These are phyloP conservation scores for Scaptomyza cyrtandrae DNA, from an alignment of 2,888 invertebrate species.

Conservation along the genomic window DNA sequence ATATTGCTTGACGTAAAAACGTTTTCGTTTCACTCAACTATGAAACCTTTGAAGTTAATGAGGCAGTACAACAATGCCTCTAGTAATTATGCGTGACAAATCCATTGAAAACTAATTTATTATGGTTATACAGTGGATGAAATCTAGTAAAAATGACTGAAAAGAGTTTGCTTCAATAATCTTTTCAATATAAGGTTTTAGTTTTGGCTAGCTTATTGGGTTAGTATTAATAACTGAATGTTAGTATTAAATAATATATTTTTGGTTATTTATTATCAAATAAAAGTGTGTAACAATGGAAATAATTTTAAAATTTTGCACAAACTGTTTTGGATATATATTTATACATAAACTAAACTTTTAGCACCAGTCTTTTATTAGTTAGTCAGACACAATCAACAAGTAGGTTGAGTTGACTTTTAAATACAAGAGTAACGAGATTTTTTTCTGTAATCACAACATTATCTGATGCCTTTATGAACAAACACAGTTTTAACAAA, in stretches of 20 bases:
- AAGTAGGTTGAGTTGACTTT: slow-evolving; percentile 6
- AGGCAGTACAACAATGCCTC: not conserved
- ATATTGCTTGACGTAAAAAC: not conserved
- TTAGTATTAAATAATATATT: no score
- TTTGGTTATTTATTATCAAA: no score
- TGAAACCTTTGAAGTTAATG: no score
- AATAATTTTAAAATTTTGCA: no score
- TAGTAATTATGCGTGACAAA: not conserved
- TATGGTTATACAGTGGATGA: not conserved
- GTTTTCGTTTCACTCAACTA: not conserved
- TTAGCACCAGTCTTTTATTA: not conserved
- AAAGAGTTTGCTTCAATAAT: not conserved
- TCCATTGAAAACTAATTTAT: not conserved
- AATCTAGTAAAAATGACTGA: not conserved
- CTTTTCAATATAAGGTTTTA: no score
- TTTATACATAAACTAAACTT: not conserved
- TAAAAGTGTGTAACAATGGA: no score
- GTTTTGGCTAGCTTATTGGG: no score
- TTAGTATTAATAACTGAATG: no score
- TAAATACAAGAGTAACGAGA: not conserved
- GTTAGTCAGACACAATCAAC: not conserved
- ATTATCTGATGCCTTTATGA: slow-evolving; percentile 30
- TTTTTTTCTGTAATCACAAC: slow-evolving; percentile 18
- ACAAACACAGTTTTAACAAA: slow-evolving; percentile 20
- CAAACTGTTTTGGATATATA: no score